A percentile compares a stretch with the other conserved stretches of the same genome.
Conservation (phyloP, 2,888 invertebrate genomes). For the Tenthredo livida region DNA sequence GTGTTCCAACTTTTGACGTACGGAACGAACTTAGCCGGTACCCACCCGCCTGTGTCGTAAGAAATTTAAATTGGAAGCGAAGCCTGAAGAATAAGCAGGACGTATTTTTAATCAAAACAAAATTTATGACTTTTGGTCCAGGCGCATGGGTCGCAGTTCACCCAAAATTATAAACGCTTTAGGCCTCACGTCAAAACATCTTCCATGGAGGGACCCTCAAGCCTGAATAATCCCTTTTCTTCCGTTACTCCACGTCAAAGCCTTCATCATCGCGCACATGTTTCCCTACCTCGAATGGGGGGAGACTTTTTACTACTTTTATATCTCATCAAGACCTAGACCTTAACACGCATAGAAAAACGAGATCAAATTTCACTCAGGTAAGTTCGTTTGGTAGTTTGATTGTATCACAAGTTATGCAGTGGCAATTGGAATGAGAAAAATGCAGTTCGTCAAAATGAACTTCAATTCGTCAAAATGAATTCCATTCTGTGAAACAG, state of each 20-base stretch:
- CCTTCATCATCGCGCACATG: neutral
- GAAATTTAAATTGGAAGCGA: slow-evolving; percentile 3
- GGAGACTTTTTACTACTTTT: neutral
- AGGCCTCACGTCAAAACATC: neutral
- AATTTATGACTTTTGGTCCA: slow-evolving; percentile 3
- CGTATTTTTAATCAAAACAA: neutral
- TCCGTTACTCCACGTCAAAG: neutral
- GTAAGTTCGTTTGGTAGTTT: neutral
- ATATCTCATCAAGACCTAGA: neutral
- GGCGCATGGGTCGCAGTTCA: neutral
- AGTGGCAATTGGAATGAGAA: neutral
- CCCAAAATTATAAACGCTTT: neutral
- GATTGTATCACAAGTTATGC: neutral
- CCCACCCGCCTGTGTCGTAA: neutral
- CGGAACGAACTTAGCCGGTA: neutral
- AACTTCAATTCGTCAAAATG: too few relatives aligned
- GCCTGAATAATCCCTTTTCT: neutral
- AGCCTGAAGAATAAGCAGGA: neutral
- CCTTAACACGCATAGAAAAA: neutral
- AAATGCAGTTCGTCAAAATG: neutral
- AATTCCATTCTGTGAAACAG: neutral
- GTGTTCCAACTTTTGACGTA: neutral
- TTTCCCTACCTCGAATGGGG: neutral
- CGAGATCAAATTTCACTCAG: neutral
- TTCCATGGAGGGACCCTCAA: too few relatives aligned